These are phyloP conservation scores for Stramonita haemastoma DNA, from an alignment of 2,888 invertebrate species.

Conservation along the genomic window DNA sequence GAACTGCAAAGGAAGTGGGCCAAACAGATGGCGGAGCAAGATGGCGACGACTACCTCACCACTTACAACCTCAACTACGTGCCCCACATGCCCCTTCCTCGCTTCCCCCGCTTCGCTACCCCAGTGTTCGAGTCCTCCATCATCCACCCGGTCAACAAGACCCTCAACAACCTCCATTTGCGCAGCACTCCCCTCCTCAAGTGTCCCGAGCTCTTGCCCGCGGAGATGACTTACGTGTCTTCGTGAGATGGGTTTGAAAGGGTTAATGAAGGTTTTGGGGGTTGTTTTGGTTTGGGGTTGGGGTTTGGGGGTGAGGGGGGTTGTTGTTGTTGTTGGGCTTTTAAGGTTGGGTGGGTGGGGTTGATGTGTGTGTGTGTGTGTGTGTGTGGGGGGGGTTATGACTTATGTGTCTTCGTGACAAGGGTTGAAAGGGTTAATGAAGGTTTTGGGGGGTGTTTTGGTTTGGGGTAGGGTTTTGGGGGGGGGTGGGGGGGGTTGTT, in stretches of 20 bases:
- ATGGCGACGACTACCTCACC: constrained; percentile 63
- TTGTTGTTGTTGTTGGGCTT: no score
- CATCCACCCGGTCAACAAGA: constrained; percentile 66
- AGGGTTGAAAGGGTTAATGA: not conserved
- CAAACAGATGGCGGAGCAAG: constrained; percentile 59
- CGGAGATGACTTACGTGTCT: constrained; percentile 45
- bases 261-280: not conserved
- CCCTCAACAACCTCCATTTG: constrained; percentile 71
- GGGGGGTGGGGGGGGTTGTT: not conserved
- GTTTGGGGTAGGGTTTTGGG: not conserved
- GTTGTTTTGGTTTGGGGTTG: no score
- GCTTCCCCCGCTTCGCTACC: constrained; percentile 58
- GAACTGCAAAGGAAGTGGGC: constrained; percentile 58
- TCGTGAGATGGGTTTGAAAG: not conserved
- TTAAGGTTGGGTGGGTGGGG: no score
- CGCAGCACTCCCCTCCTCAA: constrained; percentile 57
- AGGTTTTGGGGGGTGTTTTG: not conserved
- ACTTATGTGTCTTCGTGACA: no score
- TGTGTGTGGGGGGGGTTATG: no score
- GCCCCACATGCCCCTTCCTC: constrained; percentile 52
- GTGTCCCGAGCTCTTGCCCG: constrained; percentile 62
- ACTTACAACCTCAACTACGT: constrained; percentile 62
- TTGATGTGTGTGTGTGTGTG: no score
- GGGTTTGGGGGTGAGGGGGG: no score
- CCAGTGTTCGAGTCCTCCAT: constrained; percentile 66